A percentile compares a stretch with the other conserved stretches of the same genome.
Evolutionary conservation across 2,113 vertebrate genomes (phyloP).

Genomic region (Pangasianodon hypophthalmus): DNA sequence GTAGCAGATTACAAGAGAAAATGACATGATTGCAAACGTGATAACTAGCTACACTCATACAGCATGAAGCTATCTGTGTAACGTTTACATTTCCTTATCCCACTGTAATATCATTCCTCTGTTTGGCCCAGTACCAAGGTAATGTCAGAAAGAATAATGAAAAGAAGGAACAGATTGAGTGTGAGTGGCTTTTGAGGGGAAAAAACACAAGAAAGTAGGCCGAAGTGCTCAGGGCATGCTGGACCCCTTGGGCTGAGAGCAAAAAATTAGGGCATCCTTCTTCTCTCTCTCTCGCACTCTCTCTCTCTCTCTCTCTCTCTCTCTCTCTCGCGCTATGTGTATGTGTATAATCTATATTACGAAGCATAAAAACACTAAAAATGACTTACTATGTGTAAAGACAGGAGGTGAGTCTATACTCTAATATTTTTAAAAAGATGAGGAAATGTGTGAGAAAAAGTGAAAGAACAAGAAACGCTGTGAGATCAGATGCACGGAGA

Average conservation of each 20-base stretch:
- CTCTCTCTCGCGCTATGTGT: neutral
- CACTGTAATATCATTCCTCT: neutral
- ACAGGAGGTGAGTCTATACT: neutral
- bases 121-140: slow-evolving; percentile 13
- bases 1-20: neutral
- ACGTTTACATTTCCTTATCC: neutral
- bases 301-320: slow-evolving; percentile 8
- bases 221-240: slow-evolving; percentile 67
- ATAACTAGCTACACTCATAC: neutral
- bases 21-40: neutral
- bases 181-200: slow-evolving; percentile 53
- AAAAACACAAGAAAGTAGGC: slow-evolving; percentile 68
- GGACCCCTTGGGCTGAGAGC: slow-evolving; percentile 65
- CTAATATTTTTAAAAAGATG: neutral
- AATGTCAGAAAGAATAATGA: slow-evolving; percentile 13
- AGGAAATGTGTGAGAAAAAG: neutral
- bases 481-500: neutral
- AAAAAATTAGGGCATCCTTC: slow-evolving; percentile 60
- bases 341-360: neutral
- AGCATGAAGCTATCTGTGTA: neutral
- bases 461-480: neutral
- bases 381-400: too few species aligned
- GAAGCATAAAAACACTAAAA: neutral
- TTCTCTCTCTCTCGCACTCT: neutral
- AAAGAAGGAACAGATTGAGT: slow-evolving; percentile 68